phyloP scores from a whole-genome alignment of 2,888 invertebrate genomes.

The Norana najaformis region DNA sequence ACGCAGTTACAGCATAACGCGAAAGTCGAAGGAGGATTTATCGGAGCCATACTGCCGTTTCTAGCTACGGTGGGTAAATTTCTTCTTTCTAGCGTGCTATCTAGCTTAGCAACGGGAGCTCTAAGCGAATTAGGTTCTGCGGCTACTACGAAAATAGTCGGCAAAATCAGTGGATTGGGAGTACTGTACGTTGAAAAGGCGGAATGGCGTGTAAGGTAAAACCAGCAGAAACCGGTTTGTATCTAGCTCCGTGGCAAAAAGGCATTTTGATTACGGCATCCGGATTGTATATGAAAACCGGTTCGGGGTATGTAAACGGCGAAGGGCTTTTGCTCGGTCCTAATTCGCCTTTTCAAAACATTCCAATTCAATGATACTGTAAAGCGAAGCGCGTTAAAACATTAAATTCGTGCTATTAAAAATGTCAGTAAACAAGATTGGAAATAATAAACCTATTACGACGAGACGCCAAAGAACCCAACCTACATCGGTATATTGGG shows the following conservation, averaged over 20 bases:
- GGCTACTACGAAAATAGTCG: neutral
- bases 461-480: neutral
- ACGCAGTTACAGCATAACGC: neutral
- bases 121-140: neutral
- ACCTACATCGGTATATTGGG: neutral
- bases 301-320: neutral
- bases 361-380: neutral
- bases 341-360: neutral
- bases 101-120: neutral
- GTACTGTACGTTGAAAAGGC: neutral
- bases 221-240: neutral
- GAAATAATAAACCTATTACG: neutral
- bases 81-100: neutral
- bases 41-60: neutral
- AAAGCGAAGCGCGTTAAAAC: neutral
- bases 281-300: neutral
- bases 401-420: neutral
- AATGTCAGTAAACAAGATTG: neutral
- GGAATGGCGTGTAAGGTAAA: neutral
- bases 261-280: neutral
- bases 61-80: neutral
- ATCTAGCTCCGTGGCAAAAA: neutral
- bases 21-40: slow-evolving; percentile 8
- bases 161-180: neutral
- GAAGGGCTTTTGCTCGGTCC: neutral